phyloP scores from a whole-genome alignment of 2,113 vertebrate species.

The Origma solitaria region DNA sequence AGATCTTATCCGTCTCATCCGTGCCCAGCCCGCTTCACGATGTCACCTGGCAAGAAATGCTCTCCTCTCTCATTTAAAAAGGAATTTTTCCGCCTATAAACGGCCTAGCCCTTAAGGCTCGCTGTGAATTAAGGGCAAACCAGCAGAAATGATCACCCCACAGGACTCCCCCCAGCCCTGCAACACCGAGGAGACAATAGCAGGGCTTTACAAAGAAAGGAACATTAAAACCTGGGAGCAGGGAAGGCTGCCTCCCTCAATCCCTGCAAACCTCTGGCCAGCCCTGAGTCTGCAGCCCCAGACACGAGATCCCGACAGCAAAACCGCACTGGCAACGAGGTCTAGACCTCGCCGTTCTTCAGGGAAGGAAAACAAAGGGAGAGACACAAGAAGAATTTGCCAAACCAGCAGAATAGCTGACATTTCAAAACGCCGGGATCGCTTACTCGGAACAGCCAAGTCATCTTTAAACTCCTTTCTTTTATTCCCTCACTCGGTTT shows the following conservation, averaged over 20 bases:
- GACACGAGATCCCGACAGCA: not conserved
- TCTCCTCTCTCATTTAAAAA: not conserved
- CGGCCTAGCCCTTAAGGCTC: not conserved
- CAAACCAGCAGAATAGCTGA: constrained; percentile 55
- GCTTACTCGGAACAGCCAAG: not conserved
- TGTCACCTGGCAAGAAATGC: not conserved
- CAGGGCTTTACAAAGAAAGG: rapidly evolving
- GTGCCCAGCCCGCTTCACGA: not conserved
- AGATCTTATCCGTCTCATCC: not conserved
- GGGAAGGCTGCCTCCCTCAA: not conserved
- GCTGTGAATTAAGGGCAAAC: not conserved
- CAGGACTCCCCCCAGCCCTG: not conserved
- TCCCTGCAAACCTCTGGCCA: not conserved
- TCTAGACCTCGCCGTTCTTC: constrained; percentile 31
- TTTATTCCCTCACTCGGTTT: not conserved
- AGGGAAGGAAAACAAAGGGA: constrained; percentile 50
- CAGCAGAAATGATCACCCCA: not conserved
- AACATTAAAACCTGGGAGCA: not conserved
- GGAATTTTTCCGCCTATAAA: not conserved
- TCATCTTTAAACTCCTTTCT: constrained; percentile 24
- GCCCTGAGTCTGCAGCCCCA: not conserved
- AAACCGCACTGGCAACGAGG: not conserved
- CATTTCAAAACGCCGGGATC: constrained; percentile 7
- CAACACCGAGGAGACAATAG: rapidly evolving
- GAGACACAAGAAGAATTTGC: constrained; percentile 45